These are phyloP conservation scores for Caenorhabditis afra DNA, from an alignment of 2,888 invertebrate species.

Conservation along the genomic window DNA sequence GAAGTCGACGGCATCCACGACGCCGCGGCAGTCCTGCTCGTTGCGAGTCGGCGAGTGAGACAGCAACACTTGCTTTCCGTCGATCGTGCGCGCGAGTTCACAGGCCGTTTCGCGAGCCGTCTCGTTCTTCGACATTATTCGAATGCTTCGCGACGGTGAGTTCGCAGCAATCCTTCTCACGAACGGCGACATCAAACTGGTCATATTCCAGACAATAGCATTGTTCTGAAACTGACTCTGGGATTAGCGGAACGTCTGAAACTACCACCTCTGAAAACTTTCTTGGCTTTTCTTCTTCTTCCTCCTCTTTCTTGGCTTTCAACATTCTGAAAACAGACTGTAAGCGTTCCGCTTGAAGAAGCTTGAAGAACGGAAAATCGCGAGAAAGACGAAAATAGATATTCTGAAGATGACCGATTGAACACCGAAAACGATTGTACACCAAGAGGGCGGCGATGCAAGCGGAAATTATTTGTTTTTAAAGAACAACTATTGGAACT, in stretches of 20 bases:
- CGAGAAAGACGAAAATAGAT: too few species aligned
- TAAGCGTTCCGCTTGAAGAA: too few species aligned
- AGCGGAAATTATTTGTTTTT: not conserved
- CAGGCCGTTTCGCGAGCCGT: conserved; percentile 2
- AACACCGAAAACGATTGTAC: too few species aligned
- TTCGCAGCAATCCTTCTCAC: not conserved
- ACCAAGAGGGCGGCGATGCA: too few species aligned
- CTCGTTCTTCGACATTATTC: conserved; percentile 31
- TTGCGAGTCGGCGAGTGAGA: conserved; percentile 11
- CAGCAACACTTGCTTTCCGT: conserved; percentile 23
- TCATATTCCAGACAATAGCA: not conserved
- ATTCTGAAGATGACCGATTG: too few species aligned
- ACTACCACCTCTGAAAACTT: too few species aligned
- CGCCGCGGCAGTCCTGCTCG: conserved; percentile 11
- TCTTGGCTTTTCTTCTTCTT: too few species aligned
- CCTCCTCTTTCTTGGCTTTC: too few species aligned
- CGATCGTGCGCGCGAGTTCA: conserved; percentile 4
- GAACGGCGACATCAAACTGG: conserved; percentile 10
- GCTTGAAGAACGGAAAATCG: too few species aligned
- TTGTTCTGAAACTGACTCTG: not conserved
- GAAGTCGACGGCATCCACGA: conserved; percentile 14
- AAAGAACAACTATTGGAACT: too few species aligned
- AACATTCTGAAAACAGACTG: too few species aligned
- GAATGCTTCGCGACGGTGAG: not conserved
- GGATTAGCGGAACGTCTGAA: too few species aligned